Conservation (phyloP, 2,113 vertebrate species). For the Xenopus borealis region DNA sequence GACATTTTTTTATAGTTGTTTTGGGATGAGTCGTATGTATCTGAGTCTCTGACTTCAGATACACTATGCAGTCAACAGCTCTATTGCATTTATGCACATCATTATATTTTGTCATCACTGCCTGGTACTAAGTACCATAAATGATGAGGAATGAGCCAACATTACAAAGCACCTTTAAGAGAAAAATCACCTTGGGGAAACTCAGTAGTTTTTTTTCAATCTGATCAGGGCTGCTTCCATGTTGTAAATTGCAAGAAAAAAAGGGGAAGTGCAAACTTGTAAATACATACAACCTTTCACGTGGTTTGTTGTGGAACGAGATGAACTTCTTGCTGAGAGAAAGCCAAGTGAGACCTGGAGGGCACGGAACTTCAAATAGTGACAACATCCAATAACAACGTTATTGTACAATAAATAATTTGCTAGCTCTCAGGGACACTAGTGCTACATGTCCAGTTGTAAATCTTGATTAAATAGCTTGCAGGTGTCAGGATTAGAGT, state of each 20-base stretch:
- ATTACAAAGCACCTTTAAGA: no score
- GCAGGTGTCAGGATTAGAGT: conserved; percentile 98
- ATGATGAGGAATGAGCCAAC: no score
- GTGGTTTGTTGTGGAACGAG: conserved; percentile 69
- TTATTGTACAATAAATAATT: conserved; percentile 83
- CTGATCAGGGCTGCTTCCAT: conserved; percentile 23
- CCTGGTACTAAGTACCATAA: no score
- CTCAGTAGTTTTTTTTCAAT: no score
- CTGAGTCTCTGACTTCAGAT: no score
- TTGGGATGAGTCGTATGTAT: no score
- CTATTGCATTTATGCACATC: no score
- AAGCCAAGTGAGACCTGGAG: conserved; percentile 57
- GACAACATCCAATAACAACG: conserved; percentile 81
- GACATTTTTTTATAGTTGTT: no score
- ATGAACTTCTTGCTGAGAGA: conserved; percentile 68
- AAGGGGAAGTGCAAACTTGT: conserved; percentile 55
- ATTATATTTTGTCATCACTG: no score
- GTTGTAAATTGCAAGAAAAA: conserved; percentile 69
- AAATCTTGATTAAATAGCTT: conserved; percentile 97
- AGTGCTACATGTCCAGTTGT: conserved; percentile 82
- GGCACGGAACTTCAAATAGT: conserved; percentile 83
- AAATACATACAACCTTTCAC: conserved; percentile 59
- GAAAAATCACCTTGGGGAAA: no score
- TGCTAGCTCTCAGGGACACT: conserved; percentile 75
- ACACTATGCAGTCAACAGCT: no score